phyloP scores from a whole-genome alignment of 2,888 invertebrate species.

The Portevinia maculata region DNA sequence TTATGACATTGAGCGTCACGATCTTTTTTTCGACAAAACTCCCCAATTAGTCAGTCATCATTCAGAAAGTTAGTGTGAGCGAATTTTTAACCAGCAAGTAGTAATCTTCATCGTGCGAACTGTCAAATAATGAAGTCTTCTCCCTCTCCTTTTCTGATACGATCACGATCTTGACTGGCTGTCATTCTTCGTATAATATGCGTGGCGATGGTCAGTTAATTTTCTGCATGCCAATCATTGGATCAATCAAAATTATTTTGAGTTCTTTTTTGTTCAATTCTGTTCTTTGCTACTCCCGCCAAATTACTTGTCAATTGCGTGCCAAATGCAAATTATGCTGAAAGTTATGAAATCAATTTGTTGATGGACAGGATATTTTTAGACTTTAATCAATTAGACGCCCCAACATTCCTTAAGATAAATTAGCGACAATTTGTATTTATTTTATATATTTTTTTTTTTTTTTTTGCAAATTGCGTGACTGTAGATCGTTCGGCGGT shows the following conservation, averaged over 20 bases:
- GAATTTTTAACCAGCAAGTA: slow-evolving; percentile 18
- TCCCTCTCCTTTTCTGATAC: background rate
- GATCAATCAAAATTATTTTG: slow-evolving; percentile 54
- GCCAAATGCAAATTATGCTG: slow-evolving; percentile 22
- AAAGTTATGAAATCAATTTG: slow-evolving; percentile 47
- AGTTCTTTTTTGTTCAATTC: slow-evolving; percentile 5
- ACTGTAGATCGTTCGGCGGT: slow-evolving; percentile 23
- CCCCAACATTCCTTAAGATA: slow-evolving; percentile 2
- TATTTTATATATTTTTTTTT: slow-evolving; percentile 17
- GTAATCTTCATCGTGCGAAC: slow-evolving; percentile 31
- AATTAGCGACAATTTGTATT: background rate
- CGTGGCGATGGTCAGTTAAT: slow-evolving; percentile 27
- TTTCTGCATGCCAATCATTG: slow-evolving; percentile 57
- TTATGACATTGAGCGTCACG: slow-evolving; percentile 38
- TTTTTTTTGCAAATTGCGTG: slow-evolving; percentile 39
- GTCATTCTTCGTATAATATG: slow-evolving; percentile 37
- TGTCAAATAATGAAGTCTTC: slow-evolving; percentile 47
- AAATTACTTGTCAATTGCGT: slow-evolving; percentile 31
- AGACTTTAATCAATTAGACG: slow-evolving; percentile 35
- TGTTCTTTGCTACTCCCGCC: slow-evolving; percentile 18
- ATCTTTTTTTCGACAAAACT: slow-evolving; percentile 34
- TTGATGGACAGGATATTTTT: slow-evolving; percentile 28
- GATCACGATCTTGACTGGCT: slow-evolving; percentile 44
- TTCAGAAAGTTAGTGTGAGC: slow-evolving; percentile 10
- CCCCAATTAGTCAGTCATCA: slow-evolving; percentile 57